phyloP scores from a whole-genome alignment of 1,140 invertebrate genomes.

The Wasmannia auropunctata region DNA sequence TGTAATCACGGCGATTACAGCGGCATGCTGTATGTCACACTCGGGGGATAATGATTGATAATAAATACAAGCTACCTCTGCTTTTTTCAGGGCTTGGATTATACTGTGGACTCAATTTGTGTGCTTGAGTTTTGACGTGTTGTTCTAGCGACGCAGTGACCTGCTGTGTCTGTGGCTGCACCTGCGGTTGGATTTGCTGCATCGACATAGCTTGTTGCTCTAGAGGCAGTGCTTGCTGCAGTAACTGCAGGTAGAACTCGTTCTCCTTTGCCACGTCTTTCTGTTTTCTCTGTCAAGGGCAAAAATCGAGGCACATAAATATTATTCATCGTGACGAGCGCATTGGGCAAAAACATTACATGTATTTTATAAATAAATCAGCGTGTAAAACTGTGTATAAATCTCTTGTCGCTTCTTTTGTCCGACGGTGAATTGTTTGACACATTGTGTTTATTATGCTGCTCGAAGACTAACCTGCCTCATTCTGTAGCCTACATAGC shows the following conservation, averaged over 20 bases:
- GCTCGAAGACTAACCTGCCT: conserved; percentile 88
- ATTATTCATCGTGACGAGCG: background rate
- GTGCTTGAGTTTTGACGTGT: conserved; percentile 83
- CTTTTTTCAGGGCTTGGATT: conserved; percentile 86
- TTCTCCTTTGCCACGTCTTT: conserved; percentile 97
- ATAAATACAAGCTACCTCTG: conserved; percentile 85
- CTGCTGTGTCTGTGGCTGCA: conserved; percentile 79
- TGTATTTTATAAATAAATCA: background rate
- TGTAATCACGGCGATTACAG: background rate
- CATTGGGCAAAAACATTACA: background rate
- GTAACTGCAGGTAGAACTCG: conserved; percentile 97
- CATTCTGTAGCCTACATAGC: conserved; percentile 96
- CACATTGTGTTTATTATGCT: conserved; percentile 80
- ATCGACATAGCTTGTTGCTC: conserved; percentile 88
- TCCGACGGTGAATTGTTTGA: conserved; percentile 80
- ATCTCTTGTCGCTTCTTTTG: conserved; percentile 84
- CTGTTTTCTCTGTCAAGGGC: conserved; percentile 91
- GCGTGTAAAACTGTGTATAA: conserved; percentile 71
- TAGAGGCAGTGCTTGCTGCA: conserved; percentile 95
- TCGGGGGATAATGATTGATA: conserved; percentile 67
- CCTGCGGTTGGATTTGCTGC: conserved; percentile 82
- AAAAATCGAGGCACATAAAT: conserved; percentile 49
- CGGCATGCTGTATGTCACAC: background rate
- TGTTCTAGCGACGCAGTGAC: conserved; percentile 78
- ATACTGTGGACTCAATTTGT: conserved; percentile 83